Conservation (phyloP, 2,888 invertebrate species). For the Drosophila kanekoi region DNA sequence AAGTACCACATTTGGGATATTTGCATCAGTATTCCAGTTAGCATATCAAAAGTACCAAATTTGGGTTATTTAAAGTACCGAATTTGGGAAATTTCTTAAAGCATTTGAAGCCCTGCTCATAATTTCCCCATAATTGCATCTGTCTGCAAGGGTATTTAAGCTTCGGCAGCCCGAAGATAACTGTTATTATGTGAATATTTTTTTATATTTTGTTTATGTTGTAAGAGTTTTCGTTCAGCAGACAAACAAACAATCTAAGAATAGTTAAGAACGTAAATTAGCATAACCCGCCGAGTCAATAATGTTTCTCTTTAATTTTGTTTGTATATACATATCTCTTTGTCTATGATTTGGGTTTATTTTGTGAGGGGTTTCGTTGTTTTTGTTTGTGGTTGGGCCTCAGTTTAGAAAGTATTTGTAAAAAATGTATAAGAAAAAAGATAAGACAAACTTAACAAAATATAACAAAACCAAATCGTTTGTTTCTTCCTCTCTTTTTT, state of each 20-base stretch:
- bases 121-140: too few relatives aligned
- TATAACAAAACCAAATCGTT: conserved; percentile 42
- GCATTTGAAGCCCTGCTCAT: too few relatives aligned
- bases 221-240: conserved; percentile 1
- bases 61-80: too few relatives aligned
- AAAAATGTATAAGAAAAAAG: conserved; percentile 4
- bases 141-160: too few relatives aligned
- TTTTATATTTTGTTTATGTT: neutral
- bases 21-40: too few relatives aligned
- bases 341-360: neutral
- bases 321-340: neutral
- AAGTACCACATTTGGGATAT: too few relatives aligned
- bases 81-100: too few relatives aligned
- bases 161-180: too few relatives aligned
- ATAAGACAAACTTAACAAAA: conserved; percentile 27
- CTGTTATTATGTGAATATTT: too few relatives aligned
- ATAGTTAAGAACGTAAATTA: neutral
- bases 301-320: neutral
- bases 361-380: conserved; percentile 14
- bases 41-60: too few relatives aligned
- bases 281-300: neutral
- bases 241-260: neutral
- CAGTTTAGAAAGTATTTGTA: conserved; percentile 8
- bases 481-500: conserved; percentile 69
- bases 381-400: conserved; percentile 1